These are phyloP conservation scores for Melanaphis sacchari DNA, from an alignment of 1,140 invertebrate genomes.

Conservation along the genomic window DNA sequence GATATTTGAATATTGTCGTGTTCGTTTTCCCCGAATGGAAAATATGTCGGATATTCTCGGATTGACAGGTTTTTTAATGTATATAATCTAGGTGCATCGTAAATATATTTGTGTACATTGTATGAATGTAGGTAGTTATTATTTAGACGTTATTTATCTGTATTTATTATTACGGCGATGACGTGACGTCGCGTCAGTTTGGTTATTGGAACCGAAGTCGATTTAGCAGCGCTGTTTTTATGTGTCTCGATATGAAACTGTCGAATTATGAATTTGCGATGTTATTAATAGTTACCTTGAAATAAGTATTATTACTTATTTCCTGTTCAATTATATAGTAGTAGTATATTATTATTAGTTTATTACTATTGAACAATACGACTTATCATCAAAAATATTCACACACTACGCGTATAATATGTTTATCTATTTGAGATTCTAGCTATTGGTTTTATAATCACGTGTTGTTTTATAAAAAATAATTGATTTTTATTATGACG, in stretches of 20 bases:
- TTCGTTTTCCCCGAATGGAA: background rate
- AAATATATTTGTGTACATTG: background rate
- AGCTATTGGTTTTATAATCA: no score
- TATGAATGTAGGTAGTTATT: background rate
- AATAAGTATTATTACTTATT: background rate
- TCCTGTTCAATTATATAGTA: no score
- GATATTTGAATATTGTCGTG: constrained; percentile 17
- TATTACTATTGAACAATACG: no score
- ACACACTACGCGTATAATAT: no score
- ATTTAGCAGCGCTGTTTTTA: background rate
- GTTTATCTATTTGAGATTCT: no score
- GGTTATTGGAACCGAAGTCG: background rate
- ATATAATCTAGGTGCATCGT: background rate
- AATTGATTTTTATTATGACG: background rate
- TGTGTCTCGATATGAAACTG: background rate
- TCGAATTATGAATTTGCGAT: background rate
- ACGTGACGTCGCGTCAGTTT: background rate
- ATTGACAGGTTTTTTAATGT: constrained; percentile 47
- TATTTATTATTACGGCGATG: background rate
- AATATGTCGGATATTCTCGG: constrained; percentile 16
- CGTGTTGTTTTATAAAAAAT: no score
- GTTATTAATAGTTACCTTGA: background rate
- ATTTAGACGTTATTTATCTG: background rate
- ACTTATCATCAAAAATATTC: no score
- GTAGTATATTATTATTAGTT: no score